Conservation (phyloP, 2,797 vertebrate species). For the Leptatherina wallacei region DNA sequence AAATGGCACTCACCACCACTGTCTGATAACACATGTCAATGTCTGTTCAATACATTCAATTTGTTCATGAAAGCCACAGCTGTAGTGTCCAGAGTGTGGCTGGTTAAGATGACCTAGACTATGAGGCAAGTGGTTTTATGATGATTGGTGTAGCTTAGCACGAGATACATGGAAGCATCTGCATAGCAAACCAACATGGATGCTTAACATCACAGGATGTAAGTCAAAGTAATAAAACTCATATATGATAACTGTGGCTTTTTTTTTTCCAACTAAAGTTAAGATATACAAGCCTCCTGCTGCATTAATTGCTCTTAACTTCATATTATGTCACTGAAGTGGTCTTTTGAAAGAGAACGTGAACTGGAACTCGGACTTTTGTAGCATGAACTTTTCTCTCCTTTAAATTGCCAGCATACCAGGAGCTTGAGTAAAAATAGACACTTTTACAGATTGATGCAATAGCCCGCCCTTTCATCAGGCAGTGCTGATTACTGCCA, state of each 20-base stretch:
- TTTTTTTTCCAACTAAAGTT: neutral
- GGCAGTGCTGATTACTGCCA: neutral
- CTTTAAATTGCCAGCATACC: slow-evolving; percentile 4
- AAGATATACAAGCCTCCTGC: neutral
- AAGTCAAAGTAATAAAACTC: too few relatives aligned
- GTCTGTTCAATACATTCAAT: neutral
- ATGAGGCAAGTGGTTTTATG: neutral
- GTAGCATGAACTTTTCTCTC: neutral
- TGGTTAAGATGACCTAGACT: neutral
- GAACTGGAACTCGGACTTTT: neutral
- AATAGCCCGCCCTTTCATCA: neutral
- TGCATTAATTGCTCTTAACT: neutral
- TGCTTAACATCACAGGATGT: neutral
- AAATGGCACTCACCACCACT: neutral
- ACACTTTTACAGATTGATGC: neutral
- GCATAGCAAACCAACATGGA: neutral
- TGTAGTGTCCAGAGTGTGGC: neutral
- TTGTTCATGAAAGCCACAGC: neutral
- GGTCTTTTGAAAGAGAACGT: slow-evolving; percentile 4
- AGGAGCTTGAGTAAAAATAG: neutral
- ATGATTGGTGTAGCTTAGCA: neutral
- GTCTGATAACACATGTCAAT: neutral
- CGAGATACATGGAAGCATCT: neutral
- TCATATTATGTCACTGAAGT: neutral
- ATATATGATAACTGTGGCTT: too few relatives aligned